Percentiles rank a stretch among this genome's conserved stretches.
Evolutionary conservation across 2,888 invertebrate species (phyloP).

Genomic region (Drosophila lutescens): DNA sequence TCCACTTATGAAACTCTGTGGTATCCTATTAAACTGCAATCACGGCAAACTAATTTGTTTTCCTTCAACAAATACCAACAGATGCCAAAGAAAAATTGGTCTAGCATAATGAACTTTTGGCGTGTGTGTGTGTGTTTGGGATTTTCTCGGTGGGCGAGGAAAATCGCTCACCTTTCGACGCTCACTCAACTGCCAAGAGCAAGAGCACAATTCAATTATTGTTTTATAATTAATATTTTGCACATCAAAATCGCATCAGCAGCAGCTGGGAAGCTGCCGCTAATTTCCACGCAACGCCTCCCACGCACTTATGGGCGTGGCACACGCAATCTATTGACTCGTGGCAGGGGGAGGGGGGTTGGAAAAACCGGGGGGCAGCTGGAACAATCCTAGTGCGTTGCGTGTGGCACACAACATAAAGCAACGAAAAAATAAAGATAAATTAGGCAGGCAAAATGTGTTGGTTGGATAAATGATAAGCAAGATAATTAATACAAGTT

Average conservation of each 20-base stretch:
- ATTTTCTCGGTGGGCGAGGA: constrained; percentile 6
- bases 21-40: constrained; percentile 64
- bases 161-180: constrained; percentile 59
- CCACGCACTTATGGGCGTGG: constrained; percentile 50
- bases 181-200: constrained; percentile 44
- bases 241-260: constrained; percentile 78
- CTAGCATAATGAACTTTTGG: constrained; percentile 69
- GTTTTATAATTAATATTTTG: constrained; percentile 80
- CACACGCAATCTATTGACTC: constrained; percentile 54
- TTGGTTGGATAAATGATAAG: constrained; percentile 26
- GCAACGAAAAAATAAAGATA: constrained; percentile 51
- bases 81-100: constrained; percentile 30
- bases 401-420: constrained; percentile 53
- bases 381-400: constrained; percentile 47
- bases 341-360: background rate
- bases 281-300: constrained; percentile 46
- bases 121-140: constrained; percentile 48
- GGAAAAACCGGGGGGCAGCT: constrained; percentile 4
- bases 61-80: constrained; percentile 28
- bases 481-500: constrained; percentile 63
- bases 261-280: constrained; percentile 63
- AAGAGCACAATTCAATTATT: constrained; percentile 76
- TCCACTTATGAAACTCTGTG: constrained; percentile 27
- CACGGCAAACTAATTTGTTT: constrained; percentile 45
- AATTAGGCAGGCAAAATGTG: constrained; percentile 59